These are phyloP conservation scores for Polypterus bichir DNA, from an alignment of 2,113 vertebrate genomes.

Conservation along the genomic window DNA sequence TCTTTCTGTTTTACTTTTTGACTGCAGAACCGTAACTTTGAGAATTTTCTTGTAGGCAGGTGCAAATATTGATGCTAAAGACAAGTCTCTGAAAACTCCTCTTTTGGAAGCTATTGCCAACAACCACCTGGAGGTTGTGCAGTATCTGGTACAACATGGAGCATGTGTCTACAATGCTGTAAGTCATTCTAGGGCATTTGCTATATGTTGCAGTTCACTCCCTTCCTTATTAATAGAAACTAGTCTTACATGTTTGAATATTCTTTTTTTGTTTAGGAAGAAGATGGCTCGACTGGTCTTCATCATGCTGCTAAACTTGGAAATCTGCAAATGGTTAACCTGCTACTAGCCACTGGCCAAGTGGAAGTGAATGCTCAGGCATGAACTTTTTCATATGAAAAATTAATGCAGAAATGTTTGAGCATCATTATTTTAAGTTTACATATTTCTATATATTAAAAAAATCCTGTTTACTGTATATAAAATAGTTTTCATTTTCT, in stretches of 20 bases:
- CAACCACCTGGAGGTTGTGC: conserved; percentile 65
- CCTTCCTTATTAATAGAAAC: too few relatives aligned
- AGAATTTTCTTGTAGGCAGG: conserved; percentile 51
- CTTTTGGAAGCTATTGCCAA: conserved; percentile 74
- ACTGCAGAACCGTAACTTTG: neutral
- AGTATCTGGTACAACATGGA: conserved; percentile 66
- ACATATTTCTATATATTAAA: too few relatives aligned
- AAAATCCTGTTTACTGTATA: neutral
- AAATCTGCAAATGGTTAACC: conserved; percentile 65
- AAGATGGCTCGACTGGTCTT: conserved; percentile 77
- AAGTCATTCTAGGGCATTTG: neutral
- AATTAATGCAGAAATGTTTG: too few relatives aligned
- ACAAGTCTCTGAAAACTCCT: conserved; percentile 69
- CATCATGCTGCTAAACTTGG: conserved; percentile 82
- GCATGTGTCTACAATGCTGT: conserved; percentile 73
- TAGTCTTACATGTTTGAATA: neutral
- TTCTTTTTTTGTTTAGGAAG: conserved; percentile 47
- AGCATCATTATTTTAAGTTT: too few relatives aligned
- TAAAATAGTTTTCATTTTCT: neutral
- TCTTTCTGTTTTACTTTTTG: neutral
- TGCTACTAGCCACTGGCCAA: conserved; percentile 74
- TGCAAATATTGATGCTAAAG: conserved; percentile 69
- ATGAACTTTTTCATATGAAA: too few relatives aligned
- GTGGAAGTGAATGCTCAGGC: conserved; percentile 84
- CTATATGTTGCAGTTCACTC: too few relatives aligned